Evolutionary conservation across 2,113 vertebrate genomes (phyloP).

Genomic region (Sinosuthora webbiana): DNA sequence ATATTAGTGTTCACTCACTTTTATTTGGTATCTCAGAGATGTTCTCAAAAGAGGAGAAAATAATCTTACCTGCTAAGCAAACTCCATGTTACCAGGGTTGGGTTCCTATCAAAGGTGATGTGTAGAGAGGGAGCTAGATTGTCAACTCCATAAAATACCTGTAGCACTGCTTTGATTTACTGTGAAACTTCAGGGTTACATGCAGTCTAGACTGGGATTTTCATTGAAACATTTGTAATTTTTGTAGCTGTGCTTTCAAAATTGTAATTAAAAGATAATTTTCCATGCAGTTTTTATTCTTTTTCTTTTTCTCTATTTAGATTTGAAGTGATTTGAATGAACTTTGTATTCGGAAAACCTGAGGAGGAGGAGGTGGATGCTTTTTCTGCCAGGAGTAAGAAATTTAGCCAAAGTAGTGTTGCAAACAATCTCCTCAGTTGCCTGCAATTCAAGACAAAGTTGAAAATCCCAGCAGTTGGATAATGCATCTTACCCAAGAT

Average conservation of each 20-base stretch:
- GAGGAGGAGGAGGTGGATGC: neutral
- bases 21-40: neutral
- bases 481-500: neutral
- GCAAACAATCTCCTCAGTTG: neutral
- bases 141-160: neutral
- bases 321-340: neutral
- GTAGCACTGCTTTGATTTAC: neutral
- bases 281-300: neutral
- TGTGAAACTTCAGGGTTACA: neutral
- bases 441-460: neutral
- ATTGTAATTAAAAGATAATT: neutral
- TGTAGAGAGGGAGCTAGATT: neutral
- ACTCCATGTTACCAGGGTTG: neutral
- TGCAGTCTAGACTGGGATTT: neutral
- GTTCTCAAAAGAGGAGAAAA: neutral
- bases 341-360: neutral
- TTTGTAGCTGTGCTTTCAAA: neutral
- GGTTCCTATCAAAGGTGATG: neutral
- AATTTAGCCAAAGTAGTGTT: neutral
- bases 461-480: neutral
- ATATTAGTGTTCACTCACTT: neutral
- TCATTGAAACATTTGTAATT: neutral
- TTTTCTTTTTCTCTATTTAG: neutral
- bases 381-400: neutral
- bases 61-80: neutral